These are phyloP conservation scores for Umimayanthus chanpuru DNA, from an alignment of 92 coral and sea anemone species.

Conservation along the genomic window DNA sequence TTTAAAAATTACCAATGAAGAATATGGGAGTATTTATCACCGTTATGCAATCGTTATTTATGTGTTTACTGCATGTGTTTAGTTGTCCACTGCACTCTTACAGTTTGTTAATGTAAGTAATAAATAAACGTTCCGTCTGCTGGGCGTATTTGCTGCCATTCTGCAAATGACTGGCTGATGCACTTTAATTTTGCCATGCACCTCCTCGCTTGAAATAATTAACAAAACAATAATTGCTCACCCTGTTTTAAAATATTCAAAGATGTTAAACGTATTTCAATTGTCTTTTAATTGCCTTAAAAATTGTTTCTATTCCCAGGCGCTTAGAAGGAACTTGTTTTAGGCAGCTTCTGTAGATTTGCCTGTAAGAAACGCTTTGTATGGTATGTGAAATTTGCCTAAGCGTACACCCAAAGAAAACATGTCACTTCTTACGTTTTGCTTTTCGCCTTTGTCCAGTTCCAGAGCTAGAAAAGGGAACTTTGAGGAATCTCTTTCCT, in stretches of 20 bases:
- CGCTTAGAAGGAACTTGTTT: slow-evolving; percentile 13
- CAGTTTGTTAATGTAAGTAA: not conserved
- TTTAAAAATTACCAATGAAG: not conserved
- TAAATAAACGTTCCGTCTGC: slow-evolving; percentile 2
- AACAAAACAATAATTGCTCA: not conserved
- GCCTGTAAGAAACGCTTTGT: not conserved
- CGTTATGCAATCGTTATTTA: slow-evolving; percentile 17
- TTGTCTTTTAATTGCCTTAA: not conserved
- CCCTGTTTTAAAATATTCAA: not conserved
- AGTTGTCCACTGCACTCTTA: not conserved
- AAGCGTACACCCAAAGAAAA: not conserved
- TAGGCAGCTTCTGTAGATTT: slow-evolving; percentile 22
- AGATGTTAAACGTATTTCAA: not conserved
- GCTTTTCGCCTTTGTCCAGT: not conserved
- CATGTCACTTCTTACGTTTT: slow-evolving; percentile 11
- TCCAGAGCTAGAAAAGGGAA: slow-evolving; percentile 27
- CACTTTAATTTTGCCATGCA: not conserved
- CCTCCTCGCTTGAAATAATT: not conserved
- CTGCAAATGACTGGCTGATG: not conserved
- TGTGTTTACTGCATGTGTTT: not conserved
- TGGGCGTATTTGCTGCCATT: not conserved
- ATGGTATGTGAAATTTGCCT: slow-evolving; percentile 15
- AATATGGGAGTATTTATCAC: not conserved
- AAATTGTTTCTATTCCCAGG: not conserved
- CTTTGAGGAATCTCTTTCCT: not conserved